Evolutionary conservation across 1,140 invertebrate species (phyloP).

Genomic region (Aphelenchoides besseyi): DNA sequence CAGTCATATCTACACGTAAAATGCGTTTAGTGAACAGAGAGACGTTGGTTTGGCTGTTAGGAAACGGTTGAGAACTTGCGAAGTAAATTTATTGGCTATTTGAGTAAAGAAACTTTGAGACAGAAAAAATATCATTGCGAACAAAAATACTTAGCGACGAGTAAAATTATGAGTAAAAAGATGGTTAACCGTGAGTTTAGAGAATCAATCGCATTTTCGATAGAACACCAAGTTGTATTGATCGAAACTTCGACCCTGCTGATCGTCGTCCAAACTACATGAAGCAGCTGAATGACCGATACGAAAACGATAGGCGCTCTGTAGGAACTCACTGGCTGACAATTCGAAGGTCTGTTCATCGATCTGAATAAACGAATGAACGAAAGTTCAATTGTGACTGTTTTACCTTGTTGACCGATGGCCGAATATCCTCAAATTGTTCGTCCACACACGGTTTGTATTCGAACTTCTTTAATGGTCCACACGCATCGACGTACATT

Average conservation of each 20-base stretch:
- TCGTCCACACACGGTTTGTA: constrained; percentile 38
- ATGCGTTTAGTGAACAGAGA: neutral
- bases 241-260: constrained; percentile 48
- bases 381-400: no score
- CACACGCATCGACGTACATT: constrained; percentile 44
- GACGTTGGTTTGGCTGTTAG: neutral
- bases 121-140: no score
- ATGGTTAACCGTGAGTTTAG: neutral
- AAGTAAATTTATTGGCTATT: no score
- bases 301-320: constrained; percentile 58
- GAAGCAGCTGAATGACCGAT: constrained; percentile 54
- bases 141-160: no score
- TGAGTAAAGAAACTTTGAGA: no score
- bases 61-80: neutral
- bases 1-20: no score
- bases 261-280: constrained; percentile 41
- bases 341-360: constrained; percentile 48
- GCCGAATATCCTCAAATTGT: neutral
- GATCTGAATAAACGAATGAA: constrained; percentile 36
- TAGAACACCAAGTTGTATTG: constrained; percentile 62
- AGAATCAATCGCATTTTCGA: constrained; percentile 23
- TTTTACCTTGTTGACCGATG: constrained; percentile 21
- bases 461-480: constrained; percentile 34
- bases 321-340: constrained; percentile 50
- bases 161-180: neutral